Base-by-base conservation (phyloP, 2,888 invertebrate genomes). In the Branchipolynoe longqiensis region DNA sequence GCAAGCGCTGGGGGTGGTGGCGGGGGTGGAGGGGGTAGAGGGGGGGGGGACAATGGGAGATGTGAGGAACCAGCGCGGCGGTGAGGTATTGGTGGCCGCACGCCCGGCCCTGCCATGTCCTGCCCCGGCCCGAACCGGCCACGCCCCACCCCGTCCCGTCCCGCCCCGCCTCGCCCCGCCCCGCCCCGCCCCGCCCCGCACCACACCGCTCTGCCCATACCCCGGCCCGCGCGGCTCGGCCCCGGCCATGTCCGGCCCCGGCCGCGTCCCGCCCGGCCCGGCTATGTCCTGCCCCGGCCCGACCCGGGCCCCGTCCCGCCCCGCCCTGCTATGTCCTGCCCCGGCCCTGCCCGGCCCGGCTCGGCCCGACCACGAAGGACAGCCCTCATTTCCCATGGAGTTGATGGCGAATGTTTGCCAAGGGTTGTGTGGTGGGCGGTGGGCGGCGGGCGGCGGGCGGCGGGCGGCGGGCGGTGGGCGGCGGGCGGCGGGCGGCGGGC, bases 381-480 rank as follows among this genome's bases (percentile, higher is more conserved):
- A 69, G 69, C 36, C 69, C 69, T 69, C 69, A 69, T 69, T 69
- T 69, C 69, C 69, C 69, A 69, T 69, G 78, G 54, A 78, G 78
- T 78, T 54, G 78, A 78, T 78, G 78, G 78, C 48, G 54, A 69
- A 33, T 69, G 69, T 69, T 69, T 69, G 38, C 69, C 38, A 38
- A 69, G 69, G 69, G 69, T 33, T 69, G 41, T 73, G 73, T 28
- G 69, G 38, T n/a, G n/a, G n/a, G n/a, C n/a, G n/a, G n/a, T n/a
- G 18, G 31, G 69, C 6, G 69, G 38, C 36, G 33, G 78, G 78
- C 48, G 28, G 78, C 62, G n/a, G 18, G 62, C n/a, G 62, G 28
- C 62, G 62, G 25, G 36, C 69, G 36, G 78, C 48, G 48, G 54
- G 31, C 25, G 54, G n/a, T n/a, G n/a, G n/a, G n/a, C n/a, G n/a